Conservation (phyloP, 2,113 vertebrate genomes). For the Petrocephalus zakoni region DNA sequence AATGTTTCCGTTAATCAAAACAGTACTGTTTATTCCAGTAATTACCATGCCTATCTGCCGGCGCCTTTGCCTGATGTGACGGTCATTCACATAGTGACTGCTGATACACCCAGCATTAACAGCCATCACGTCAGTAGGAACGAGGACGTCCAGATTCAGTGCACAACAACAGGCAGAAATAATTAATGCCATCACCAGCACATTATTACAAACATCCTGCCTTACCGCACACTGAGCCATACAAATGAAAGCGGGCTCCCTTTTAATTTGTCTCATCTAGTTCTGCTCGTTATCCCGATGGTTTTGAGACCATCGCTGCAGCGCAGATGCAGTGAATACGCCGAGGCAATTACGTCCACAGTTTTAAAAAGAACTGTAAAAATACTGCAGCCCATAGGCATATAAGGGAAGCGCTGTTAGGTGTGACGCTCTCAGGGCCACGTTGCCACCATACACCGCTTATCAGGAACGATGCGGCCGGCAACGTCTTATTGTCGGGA, state of each 20-base stretch:
- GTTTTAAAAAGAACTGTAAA: background rate
- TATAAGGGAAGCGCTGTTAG: background rate
- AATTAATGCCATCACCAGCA: background rate
- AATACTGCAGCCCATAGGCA: background rate
- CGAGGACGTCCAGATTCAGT: background rate
- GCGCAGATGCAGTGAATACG: background rate
- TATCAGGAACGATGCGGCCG: background rate
- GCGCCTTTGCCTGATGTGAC: background rate
- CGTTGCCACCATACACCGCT: background rate
- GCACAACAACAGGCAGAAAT: background rate
- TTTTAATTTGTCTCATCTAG: background rate
- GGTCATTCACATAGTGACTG: background rate
- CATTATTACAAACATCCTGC: background rate
- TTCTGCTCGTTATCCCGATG: background rate
- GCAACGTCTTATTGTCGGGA: background rate
- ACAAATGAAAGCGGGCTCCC: background rate
- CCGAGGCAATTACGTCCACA: background rate
- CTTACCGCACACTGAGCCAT: background rate
- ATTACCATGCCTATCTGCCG: background rate
- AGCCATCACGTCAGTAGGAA: background rate
- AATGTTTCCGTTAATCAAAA: constrained; percentile 1
- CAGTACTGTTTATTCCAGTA: background rate
- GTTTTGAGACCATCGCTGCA: background rate
- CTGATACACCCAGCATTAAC: background rate
- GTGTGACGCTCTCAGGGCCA: background rate